Base-by-base conservation (phyloP, 1,140 invertebrate species). In the Frieseomelitta varia region DNA sequence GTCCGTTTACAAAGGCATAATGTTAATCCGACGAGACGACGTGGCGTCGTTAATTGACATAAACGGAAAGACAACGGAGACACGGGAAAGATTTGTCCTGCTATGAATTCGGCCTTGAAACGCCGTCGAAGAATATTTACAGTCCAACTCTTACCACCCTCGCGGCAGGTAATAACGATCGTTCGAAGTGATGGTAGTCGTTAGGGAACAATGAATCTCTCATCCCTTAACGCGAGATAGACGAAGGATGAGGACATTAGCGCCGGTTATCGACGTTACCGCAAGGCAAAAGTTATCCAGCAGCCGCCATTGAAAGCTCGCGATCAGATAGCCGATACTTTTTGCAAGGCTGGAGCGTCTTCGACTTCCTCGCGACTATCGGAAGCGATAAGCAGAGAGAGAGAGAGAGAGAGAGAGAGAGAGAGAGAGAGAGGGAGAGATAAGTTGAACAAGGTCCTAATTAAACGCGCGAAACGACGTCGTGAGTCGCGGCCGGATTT, bases 191-290 rank as follows among this genome's bases (percentile, higher is more conserved):
- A 24, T 39, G 73, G 63, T 11, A 63, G 30, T 82, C 81, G 81
- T 82, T 82, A 82, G 53, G 63, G 81, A 82, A 82, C 81, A 82
- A 82, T 56, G 81, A 82, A 77, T 82, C 81, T 21, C 73, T 67
- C 53, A 24, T 21, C 24, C 61, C 51, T 75, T 53, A 17, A 0
- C 51, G 2, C 17, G 30, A 63, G 39, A 63, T 81, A 51, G 39
- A 81, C n/a, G 53, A 19, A 10, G 51, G 19, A 53, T 1, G 72
- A 47, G 61, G 61, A 76, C 80, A 76, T 82, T 82, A 82, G 80
- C 51, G 73, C 65, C 72, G 58, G 61, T 68, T 82, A 82, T 82
- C 81, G 81, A 82, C 73, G 63, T 56, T 24, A n/a, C 65, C 53
- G 14, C 34, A 51, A 30, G 39, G n/a, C 68, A 56, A 80, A 56